Base-by-base conservation (phyloP, 2,113 vertebrate species). In the Callaeas wilsoni region DNA sequence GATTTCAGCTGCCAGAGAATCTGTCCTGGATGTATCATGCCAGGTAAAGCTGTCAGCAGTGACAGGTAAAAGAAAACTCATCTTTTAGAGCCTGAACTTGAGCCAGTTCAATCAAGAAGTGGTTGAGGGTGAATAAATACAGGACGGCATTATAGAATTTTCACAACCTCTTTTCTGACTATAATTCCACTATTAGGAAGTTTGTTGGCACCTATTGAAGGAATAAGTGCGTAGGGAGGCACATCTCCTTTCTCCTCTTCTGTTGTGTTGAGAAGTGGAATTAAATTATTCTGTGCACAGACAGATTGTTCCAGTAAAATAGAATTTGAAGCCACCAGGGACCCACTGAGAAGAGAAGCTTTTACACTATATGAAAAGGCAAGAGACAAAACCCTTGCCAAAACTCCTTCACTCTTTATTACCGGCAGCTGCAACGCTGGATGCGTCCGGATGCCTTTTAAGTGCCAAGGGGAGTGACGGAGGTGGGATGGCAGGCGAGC, bases 251-350 rank as follows among this genome's bases (percentile, higher is more conserved):
- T 63, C 47, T 89, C 69, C 53, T 82, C 87, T 91, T 92, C 49
- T 90, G 89, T 81, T 87, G 63, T 78, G 74, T 89, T 95, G 91
- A 96, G 96, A 97, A 97, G 62, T 47, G 13, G 70, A 85, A 95
- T 97, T 97, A 97, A 98, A 97, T 97, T 97, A 98, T 97, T 98
- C 97, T 88, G 83, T 82, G 96, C 96, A 97, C 92, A 97, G 94
- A 95, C 94, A 96, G 95, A 96, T 97, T 97, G 96, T 96, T 98
- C 96, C 97, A 97, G 96, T 97, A 96, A 98, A 97, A 98, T 85
- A 95, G 96, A 97, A 97, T 97, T 89, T 95, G 85, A 97, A 97
- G 95, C 97, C 96, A 73, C 95, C 55, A 19, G 87, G 96, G 97
- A 93, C 92, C 93, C 94, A 96, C 96, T 95, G 96, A 97, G 96